Evolutionary conservation across 2,888 invertebrate genomes (phyloP), one percentile per base, ranked within the genome.

Genomic region (Rhimphoctona megacephalus): DNA sequence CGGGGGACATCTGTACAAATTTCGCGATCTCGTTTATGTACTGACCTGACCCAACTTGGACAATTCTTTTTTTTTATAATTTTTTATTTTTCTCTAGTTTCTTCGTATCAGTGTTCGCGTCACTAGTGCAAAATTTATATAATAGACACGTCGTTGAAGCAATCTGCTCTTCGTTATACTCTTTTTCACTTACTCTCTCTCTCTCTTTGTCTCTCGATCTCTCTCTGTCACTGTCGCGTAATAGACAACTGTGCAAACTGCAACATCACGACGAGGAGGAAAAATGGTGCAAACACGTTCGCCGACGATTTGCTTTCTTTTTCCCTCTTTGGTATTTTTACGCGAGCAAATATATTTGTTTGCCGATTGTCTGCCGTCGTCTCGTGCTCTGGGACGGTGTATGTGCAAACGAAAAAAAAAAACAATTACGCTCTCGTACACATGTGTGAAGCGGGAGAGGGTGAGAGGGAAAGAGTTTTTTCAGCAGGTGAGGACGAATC

Each of bases 361-460:
- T 91, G 89, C 90, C 88, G 88, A 91, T 90, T 88, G 91, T 92
- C 91, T 91, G 90, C 86, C 84, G 88, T 82, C 86, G 86, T 85
- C 89, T 86, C 89, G 87, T 72, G 57, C 70, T 72, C 33, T 46
- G 81, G 61, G 66, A 61, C 81, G 80, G 72, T 25, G 19, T n/a
- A 36, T 25, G 70, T 73, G 36, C 69, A 66, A 81, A n/a, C 25
- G 30, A 70, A 64, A 54, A 61, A 64, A 49, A 69, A 49, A 72
- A 72, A 72, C 52, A 25, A 69, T 70, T 30, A 36, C 30, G 22
- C 19, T 14, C 46, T 9, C 30, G 54, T 67, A 43, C 52, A n/a
- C 64, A 64, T 66, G 49, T 36, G 76, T 33, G 54, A 61, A 61
- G 61, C 54, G 17, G 22, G n/a, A 19, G 57, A 22, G 57, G 22